A percentile compares a stretch with the other conserved stretches of the same genome.
phyloP scores from a whole-genome alignment of 2,797 vertebrate species.

The Hybognathus amarus region DNA sequence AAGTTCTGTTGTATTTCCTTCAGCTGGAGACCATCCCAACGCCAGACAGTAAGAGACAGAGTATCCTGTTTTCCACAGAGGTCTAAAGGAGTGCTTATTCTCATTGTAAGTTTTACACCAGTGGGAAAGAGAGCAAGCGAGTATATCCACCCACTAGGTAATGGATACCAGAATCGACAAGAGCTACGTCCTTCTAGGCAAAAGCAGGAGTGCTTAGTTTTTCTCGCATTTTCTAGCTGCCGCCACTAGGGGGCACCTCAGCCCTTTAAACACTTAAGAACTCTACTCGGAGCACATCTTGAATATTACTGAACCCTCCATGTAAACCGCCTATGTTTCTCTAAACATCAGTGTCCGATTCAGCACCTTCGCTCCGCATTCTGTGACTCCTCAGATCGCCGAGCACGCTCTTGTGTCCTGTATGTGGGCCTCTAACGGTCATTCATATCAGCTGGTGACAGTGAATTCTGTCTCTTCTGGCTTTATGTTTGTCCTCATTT shows the following conservation, averaged over 20 bases:
- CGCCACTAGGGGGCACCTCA: constrained; percentile 67
- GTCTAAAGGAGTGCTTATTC: constrained; percentile 77
- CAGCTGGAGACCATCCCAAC: constrained; percentile 97
- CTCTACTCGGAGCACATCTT: constrained; percentile 50
- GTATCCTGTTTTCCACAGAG: constrained; percentile 97
- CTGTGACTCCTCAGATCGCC: constrained; percentile 17
- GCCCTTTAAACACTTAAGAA: constrained; percentile 47
- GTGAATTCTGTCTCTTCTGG: constrained; percentile 14
- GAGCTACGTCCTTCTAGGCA: constrained; percentile 50
- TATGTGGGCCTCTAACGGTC: background rate
- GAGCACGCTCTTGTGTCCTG: constrained; percentile 19
- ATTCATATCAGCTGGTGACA: constrained; percentile 19
- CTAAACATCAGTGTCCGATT: constrained; percentile 35
- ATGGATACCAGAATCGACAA: constrained; percentile 65
- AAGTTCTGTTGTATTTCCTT: constrained; percentile 96
- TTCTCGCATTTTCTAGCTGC: constrained; percentile 36
- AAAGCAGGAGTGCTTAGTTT: constrained; percentile 55
- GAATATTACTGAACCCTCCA: constrained; percentile 29
- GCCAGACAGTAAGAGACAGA: constrained; percentile 96
- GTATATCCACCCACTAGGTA: constrained; percentile 69
- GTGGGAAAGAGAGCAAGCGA: constrained; percentile 44
- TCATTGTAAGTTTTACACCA: constrained; percentile 36
- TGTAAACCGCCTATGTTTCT: constrained; percentile 29
- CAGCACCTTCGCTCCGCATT: constrained; percentile 36
- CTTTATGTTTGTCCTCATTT: constrained; percentile 2